Evolutionary conservation across 2,888 invertebrate species (phyloP), one percentile per base, ranked within the genome.

Genomic region (Tiphia femorata): DNA sequence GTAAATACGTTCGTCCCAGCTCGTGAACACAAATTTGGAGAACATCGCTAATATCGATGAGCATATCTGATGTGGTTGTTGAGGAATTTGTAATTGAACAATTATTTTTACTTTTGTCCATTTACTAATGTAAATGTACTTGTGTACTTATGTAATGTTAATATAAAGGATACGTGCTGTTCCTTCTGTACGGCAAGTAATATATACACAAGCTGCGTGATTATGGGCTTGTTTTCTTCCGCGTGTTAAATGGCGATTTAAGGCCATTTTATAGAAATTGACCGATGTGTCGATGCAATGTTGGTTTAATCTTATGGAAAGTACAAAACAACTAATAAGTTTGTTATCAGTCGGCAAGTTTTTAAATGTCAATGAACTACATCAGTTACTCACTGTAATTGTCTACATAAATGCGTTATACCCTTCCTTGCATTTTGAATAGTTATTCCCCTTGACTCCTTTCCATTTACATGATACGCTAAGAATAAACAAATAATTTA

Each of bases 1-100:
- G 91, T 72, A 96, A 88, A 81, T 97, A 97, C 0, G 97, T 96
- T 53, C 95, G 89, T 46, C 98, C 98, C 29, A 99, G 86, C 84
- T 95, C 95, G 82, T 96, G 98, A 50, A 98, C 97, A 85, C 97
- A 97, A 71, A 97, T 95, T 87, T 97, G 93, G 23, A 97, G 89
- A n/a, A 96, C 92, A 86, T 98, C 98, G 85, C 97, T 97, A 65
- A 98, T 96, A 83, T 99, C 98, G 77, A 99, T 94, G 48, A 98
- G 86, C 83, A 98, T 89, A 89, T 97, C 94, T 95, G 81, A 57
- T 73, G 72, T 33, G 8, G 27, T 43, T 50, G 76, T 84, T 82
- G 84, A 85, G 84, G 76, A 78, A 14, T 33, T n/a, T 14, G 14
- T 33, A 33, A 33, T 12, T 14, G 19, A 30, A 42, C 8, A 30